Conservation (phyloP, 2,113 vertebrate species). For the Pterocles orientalis region DNA sequence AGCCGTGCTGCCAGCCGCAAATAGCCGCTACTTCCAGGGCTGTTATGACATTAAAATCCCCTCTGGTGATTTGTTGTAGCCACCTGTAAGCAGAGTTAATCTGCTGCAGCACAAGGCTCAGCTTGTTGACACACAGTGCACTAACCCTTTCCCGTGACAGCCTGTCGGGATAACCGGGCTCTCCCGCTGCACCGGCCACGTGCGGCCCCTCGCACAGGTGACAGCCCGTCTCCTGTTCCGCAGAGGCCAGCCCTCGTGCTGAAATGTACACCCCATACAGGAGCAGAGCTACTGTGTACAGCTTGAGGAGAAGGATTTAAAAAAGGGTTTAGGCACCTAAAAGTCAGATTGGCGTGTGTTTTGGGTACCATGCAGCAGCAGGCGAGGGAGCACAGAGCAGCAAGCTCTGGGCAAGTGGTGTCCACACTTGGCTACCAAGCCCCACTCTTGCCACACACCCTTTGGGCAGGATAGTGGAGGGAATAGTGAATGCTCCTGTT, state of each 20-base stretch:
- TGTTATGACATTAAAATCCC: constrained; percentile 6
- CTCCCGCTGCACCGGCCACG: fast-evolving
- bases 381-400: not conserved
- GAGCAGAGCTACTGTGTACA: not conserved
- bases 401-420: fast-evolving
- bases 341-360: fast-evolving
- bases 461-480: not conserved
- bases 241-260: fast-evolving
- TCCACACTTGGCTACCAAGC: fast-evolving
- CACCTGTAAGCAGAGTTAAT: not conserved
- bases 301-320: not conserved
- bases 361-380: fast-evolving
- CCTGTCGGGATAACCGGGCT: fast-evolving
- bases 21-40: not conserved
- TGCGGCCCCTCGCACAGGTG: not conserved
- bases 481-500: not conserved
- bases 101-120: not conserved
- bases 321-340: not conserved
- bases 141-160: not conserved
- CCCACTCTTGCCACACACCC: fast-evolving
- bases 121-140: no score
- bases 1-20: fast-evolving
- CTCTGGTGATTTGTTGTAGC: not conserved
- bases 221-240: not conserved
- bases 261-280: fast-evolving